These are phyloP conservation scores for Nothocercus nigrocapillus DNA, from an alignment of 2,113 vertebrate species.

Conservation along the genomic window DNA sequence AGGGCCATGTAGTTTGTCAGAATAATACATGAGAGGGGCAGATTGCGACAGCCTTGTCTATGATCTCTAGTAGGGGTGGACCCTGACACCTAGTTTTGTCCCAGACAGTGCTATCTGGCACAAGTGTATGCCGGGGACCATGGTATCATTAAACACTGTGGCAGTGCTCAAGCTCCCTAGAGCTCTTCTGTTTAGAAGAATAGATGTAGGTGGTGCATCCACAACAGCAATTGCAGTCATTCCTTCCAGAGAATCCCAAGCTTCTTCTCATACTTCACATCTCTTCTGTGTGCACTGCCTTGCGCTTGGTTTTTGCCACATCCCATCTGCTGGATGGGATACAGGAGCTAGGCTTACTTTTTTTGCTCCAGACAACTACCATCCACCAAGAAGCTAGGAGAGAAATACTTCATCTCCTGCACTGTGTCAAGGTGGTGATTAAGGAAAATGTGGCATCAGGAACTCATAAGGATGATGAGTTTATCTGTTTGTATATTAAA, in stretches of 20 bases:
- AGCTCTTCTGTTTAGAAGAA: background rate
- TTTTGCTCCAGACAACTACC: background rate
- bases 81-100: background rate
- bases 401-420: background rate
- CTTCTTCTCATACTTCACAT: background rate
- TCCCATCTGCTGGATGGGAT: background rate
- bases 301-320: background rate
- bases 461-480: background rate
- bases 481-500: slow-evolving; percentile 2
- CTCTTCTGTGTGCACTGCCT: background rate
- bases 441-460: background rate
- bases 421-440: background rate
- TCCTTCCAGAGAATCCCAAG: background rate
- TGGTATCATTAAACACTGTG: background rate
- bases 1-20: background rate
- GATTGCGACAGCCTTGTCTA: background rate
- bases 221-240: background rate
- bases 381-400: background rate
- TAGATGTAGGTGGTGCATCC: background rate
- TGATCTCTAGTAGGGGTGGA: background rate
- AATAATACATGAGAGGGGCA: background rate
- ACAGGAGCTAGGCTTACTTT: background rate
- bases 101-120: background rate
- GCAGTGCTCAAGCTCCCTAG: background rate
- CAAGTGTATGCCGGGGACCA: background rate